These are phyloP conservation scores for Liasis olivaceus DNA, from an alignment of 2,797 vertebrate genomes.

Conservation along the genomic window DNA sequence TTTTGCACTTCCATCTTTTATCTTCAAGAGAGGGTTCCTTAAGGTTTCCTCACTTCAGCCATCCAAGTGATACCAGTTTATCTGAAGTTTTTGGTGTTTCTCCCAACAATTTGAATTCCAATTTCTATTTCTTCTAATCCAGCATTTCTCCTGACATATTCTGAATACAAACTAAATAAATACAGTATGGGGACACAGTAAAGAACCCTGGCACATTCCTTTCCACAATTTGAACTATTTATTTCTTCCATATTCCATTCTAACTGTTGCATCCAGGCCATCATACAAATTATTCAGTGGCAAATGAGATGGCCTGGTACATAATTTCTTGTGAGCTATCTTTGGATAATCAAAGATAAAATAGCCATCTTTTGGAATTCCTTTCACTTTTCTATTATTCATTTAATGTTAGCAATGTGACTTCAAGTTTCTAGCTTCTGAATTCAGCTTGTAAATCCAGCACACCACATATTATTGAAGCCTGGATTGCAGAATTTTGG, in stretches of 20 bases:
- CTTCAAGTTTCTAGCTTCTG: neutral
- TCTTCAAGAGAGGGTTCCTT: neutral
- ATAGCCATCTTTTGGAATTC: too few species aligned
- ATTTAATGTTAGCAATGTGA: neutral
- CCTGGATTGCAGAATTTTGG: neutral
- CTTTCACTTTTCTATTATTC: neutral
- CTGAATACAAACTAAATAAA: neutral
- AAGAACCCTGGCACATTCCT: neutral
- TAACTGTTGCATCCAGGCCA: neutral
- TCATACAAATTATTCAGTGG: neutral
- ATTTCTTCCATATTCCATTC: neutral
- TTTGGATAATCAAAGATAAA: neutral
- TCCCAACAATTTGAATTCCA: neutral
- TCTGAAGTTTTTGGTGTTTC: neutral
- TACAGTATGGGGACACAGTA: neutral
- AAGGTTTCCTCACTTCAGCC: neutral
- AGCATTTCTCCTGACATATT: neutral
- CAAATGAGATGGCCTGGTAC: neutral
- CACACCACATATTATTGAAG: neutral
- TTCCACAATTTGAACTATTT: neutral
- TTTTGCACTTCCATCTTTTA: neutral
- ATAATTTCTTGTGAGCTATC: neutral
- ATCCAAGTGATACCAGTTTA: neutral
- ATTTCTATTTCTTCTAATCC: neutral
- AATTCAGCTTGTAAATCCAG: neutral